These are phyloP conservation scores for Macrosteles quadrilineatus DNA, from an alignment of 1,140 invertebrate genomes.

Conservation along the genomic window DNA sequence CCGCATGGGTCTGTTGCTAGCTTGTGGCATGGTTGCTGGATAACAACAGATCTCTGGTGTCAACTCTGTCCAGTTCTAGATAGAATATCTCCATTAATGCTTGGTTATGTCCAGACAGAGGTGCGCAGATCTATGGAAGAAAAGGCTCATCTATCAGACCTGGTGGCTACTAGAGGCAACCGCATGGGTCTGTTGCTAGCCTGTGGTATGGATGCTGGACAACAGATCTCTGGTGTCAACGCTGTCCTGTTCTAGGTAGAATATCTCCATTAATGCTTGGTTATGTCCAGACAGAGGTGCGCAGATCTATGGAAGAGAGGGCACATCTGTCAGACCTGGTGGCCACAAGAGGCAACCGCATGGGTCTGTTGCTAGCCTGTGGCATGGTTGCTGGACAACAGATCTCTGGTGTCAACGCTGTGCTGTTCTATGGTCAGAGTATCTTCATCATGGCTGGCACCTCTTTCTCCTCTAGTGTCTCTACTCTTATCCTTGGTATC, in stretches of 20 bases:
- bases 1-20: too few relatives aligned
- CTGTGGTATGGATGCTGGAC: too few relatives aligned
- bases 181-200: too few relatives aligned
- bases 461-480: constrained; percentile 58
- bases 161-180: too few relatives aligned
- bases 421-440: constrained; percentile 68
- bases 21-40: too few relatives aligned
- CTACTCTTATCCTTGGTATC: constrained; percentile 78
- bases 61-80: constrained; percentile 68
- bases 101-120: too few relatives aligned
- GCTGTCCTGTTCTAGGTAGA: too few relatives aligned
- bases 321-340: constrained; percentile 61
- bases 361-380: constrained; percentile 68
- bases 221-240: too few relatives aligned
- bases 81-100: constrained; percentile 68
- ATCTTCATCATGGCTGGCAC: constrained; percentile 69
- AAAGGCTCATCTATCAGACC: too few relatives aligned
- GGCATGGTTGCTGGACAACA: constrained; percentile 74
- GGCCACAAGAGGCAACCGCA: constrained; percentile 57
- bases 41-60: too few relatives aligned
- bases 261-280: too few relatives aligned
- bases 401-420: constrained; percentile 63
- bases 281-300: constrained; percentile 41
- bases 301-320: constrained; percentile 50
- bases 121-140: too few relatives aligned